Conservation (phyloP, 1,140 invertebrate species). For the Pseudomyrmex flavicornis region DNA sequence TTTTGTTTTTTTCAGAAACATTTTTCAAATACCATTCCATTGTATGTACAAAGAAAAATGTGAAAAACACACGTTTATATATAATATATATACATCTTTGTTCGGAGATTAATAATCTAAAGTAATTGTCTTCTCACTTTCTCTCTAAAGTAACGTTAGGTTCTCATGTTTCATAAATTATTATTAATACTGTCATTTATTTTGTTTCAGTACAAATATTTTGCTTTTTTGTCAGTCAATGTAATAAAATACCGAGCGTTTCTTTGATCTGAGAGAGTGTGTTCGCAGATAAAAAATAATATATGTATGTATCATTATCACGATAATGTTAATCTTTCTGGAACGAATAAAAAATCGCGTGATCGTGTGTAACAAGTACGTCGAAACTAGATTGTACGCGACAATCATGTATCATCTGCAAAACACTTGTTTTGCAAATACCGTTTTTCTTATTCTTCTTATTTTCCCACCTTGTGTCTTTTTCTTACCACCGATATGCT, state of each 20-base stretch:
- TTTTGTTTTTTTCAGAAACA: background rate
- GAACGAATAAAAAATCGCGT: constrained; percentile 19
- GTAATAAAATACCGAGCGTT: constrained; percentile 25
- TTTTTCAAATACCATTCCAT: background rate
- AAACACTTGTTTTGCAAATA: too few relatives aligned
- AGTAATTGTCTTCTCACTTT: constrained; percentile 6
- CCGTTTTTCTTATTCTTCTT: too few relatives aligned
- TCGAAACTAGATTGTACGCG: too few relatives aligned
- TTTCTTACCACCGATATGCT: constrained; percentile 29
- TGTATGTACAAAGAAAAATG: background rate
- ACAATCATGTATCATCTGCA: too few relatives aligned
- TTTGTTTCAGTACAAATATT: constrained; percentile 27
- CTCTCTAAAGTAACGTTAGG: too few relatives aligned
- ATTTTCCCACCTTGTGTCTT: background rate
- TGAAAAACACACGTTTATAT: constrained; percentile 5
- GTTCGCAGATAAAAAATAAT: constrained; percentile 6
- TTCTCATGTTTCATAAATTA: constrained; percentile 3
- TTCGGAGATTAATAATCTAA: background rate
- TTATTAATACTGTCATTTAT: constrained; percentile 38
- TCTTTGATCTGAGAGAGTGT: background rate
- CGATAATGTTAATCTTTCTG: background rate
- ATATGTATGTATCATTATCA: background rate
- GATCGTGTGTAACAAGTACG: constrained; percentile 37
- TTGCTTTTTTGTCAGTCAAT: constrained; percentile 4
- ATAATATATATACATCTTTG: background rate